Evolutionary conservation across 2,113 vertebrate species (phyloP).

Genomic region (Eubucco bourcierii): DNA sequence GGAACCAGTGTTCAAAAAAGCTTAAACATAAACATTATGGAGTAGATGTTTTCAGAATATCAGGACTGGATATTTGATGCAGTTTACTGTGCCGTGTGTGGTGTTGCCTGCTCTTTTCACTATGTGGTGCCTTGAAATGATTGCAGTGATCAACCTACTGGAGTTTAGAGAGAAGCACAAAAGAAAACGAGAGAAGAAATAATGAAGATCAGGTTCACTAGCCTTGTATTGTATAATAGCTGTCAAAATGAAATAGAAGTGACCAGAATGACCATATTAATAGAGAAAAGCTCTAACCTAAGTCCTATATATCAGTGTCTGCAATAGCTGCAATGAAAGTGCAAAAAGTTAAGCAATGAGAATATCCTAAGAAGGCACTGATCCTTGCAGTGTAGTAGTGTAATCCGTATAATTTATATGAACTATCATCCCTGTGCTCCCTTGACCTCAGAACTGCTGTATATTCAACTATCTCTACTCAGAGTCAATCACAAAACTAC

Average conservation of each 20-base stretch:
- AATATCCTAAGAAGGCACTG: slow-evolving; percentile 44
- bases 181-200: slow-evolving; percentile 51
- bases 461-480: slow-evolving; percentile 33
- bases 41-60: neutral
- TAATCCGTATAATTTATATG: slow-evolving; percentile 50
- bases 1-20: neutral
- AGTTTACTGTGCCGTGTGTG: neutral
- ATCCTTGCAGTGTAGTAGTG: slow-evolving; percentile 38
- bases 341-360: slow-evolving; percentile 34
- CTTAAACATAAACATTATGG: neutral
- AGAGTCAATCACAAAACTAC: slow-evolving; percentile 16
- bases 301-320: slow-evolving; percentile 14
- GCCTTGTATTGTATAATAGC: slow-evolving; percentile 43
- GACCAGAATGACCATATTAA: slow-evolving; percentile 54
- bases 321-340: slow-evolving; percentile 31
- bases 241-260: slow-evolving; percentile 60
- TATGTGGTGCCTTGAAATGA: neutral
- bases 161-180: slow-evolving; percentile 14
- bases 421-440: slow-evolving; percentile 37
- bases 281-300: slow-evolving; percentile 28
- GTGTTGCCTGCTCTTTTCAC: neutral
- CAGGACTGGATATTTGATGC: neutral
- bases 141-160: neutral
- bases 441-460: slow-evolving; percentile 36
- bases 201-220: slow-evolving; percentile 54